These are phyloP conservation scores for Latrodectus geometricus DNA, from an alignment of 1,140 invertebrate genomes.

Conservation along the genomic window DNA sequence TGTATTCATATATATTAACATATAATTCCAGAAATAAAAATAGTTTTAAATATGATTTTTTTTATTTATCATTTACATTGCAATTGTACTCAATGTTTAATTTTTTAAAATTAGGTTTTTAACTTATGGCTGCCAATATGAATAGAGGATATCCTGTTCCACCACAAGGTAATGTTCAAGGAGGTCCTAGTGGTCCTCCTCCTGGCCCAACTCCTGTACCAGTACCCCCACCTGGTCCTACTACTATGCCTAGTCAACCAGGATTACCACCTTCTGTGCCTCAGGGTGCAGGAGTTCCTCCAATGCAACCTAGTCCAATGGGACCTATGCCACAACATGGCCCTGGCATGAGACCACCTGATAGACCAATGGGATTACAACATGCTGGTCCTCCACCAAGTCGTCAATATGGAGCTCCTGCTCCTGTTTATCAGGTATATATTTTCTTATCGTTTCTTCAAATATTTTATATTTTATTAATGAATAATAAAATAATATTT, in stretches of 20 bases:
- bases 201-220: conserved; percentile 20
- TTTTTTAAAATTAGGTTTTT: background rate
- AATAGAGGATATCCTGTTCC: conserved; percentile 54
- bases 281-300: conserved; percentile 74
- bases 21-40: too few species aligned
- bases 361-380: conserved; percentile 33
- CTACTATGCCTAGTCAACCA: background rate
- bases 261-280: conserved; percentile 68
- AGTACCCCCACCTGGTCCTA: background rate
- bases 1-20: too few species aligned
- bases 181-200: conserved; percentile 1
- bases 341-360: conserved; percentile 73
- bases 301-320: conserved; percentile 73
- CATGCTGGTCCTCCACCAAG: conserved; percentile 62
- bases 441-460: too few species aligned
- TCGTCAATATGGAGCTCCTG: conserved; percentile 75
- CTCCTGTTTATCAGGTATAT: conserved; percentile 75
- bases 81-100: too few species aligned
- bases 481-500: background rate
- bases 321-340: conserved; percentile 73
- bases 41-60: too few species aligned
- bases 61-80: too few species aligned
- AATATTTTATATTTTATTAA: background rate
- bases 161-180: background rate
- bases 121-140: conserved; percentile 41